A percentile compares a stretch with the other conserved stretches of the same genome.
phyloP scores from a whole-genome alignment of 2,113 vertebrate species.

The Burhinus oedicnemus region DNA sequence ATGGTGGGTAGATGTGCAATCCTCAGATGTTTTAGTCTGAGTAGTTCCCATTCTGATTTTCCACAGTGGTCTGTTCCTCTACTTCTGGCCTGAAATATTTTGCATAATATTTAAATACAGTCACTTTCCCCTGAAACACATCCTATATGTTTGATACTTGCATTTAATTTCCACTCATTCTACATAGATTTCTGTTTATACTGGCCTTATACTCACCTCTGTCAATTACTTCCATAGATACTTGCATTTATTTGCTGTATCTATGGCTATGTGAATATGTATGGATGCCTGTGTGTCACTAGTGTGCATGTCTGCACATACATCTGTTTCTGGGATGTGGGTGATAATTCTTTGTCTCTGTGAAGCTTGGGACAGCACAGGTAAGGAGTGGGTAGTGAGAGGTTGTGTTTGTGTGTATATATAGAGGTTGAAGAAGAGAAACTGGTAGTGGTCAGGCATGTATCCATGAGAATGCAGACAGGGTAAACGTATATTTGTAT shows the following conservation, averaged over 20 bases:
- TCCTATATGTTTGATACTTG: background rate
- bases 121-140: background rate
- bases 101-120: background rate
- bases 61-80: background rate
- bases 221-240: background rate
- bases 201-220: background rate
- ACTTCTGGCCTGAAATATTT: background rate
- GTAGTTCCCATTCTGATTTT: background rate
- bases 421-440: background rate
- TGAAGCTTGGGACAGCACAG: background rate
- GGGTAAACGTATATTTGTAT: background rate
- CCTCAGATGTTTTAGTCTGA: background rate
- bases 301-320: background rate
- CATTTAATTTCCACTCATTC: background rate
- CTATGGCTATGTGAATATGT: background rate
- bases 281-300: background rate
- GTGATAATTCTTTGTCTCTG: background rate
- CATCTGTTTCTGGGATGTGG: background rate
- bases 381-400: background rate
- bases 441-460: background rate
- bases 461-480: background rate
- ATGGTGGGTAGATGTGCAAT: background rate
- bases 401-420: background rate
- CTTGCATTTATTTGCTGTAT: background rate
- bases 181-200: background rate